Base-by-base conservation (phyloP, 1,140 invertebrate species). In the Plodia interpunctella region DNA sequence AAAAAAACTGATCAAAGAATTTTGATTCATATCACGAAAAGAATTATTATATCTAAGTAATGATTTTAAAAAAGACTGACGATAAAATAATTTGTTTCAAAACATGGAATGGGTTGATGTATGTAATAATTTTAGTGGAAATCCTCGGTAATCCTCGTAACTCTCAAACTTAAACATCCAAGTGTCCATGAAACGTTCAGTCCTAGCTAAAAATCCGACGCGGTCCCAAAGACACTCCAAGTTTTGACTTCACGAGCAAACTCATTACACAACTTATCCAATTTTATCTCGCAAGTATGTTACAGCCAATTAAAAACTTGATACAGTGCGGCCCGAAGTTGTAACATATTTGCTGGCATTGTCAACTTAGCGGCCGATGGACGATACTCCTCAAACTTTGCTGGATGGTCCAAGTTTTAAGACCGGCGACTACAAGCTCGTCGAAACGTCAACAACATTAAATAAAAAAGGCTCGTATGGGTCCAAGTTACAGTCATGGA, bases 251-350 rank as follows among this genome's bases (percentile, higher is more conserved):
- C 15, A 44, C 13, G 38, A 15, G 38, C 5, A 44, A 44, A 44
- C 38, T 44, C 38, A 44, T 44, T 44, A 44, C 38, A 44, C 38
- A 44, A 44, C 38, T 44, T 44, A 44, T 44, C 38, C 38, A 44
- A 44, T 44, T 44, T 44, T 17, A 15, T 44, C 38, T 44, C 15
- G 30, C 38, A 44, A 44, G 38, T 44, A 44, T 44, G 38, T 44
- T 44, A 44, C 38, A 44, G 15, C 38, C 38, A 44, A 44, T 44
- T 44, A 44, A 44, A 44, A 44, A 44, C 38, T 44, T 44, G 38
- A 44, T 44, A 44, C 38, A 44, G 13, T 44, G 38, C 8, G 38
- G 38, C 13, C 38, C 38, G 38, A 44, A 44, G 38, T 44, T 44
- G 38, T 44, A 44, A 44, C 13, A 44, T 44, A 44, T 44, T 15